A percentile compares a stretch with the other conserved stretches of the same genome.
Conservation (phyloP, 2,113 vertebrate genomes). For the Isichthys henryi region DNA sequence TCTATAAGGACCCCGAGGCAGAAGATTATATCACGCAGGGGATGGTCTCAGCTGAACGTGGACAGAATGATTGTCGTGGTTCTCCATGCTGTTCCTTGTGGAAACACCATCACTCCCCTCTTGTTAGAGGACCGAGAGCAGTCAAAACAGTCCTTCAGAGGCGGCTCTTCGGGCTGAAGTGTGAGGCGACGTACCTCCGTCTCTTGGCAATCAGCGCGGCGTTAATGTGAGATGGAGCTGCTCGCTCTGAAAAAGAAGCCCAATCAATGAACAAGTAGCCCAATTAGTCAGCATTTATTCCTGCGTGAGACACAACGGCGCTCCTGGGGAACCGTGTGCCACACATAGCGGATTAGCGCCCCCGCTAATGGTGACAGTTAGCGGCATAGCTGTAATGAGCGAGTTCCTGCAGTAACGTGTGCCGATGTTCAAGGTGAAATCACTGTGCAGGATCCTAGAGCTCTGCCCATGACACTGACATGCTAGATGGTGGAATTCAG, state of each 20-base stretch:
- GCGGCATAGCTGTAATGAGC: not conserved
- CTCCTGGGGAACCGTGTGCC: not conserved
- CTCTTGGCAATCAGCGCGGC: not conserved
- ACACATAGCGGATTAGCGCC: slow-evolving; percentile 2
- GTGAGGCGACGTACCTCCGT: not conserved
- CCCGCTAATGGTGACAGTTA: not conserved
- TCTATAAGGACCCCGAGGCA: not conserved
- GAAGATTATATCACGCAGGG: not conserved
- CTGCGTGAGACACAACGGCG: not conserved
- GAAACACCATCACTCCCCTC: not conserved
- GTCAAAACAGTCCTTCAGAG: slow-evolving; percentile 4
- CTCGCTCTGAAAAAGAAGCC: not conserved
- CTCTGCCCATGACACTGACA: not conserved
- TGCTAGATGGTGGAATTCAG: slow-evolving; percentile 8
- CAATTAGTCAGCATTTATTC: slow-evolving; percentile 3
- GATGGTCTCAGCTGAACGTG: not conserved
- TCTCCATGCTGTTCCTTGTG: not conserved
- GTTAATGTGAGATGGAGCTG: slow-evolving; percentile 4
- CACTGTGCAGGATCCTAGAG: not conserved
- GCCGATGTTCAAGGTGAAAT: not conserved
- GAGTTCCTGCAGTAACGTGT: not conserved
- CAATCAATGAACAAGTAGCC: slow-evolving; percentile 23
- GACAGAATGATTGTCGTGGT: not conserved
- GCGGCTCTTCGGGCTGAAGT: not conserved
- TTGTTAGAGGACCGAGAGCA: not conserved